Conservation (phyloP, 2,888 invertebrate species). For the Odontomyia ornata region DNA sequence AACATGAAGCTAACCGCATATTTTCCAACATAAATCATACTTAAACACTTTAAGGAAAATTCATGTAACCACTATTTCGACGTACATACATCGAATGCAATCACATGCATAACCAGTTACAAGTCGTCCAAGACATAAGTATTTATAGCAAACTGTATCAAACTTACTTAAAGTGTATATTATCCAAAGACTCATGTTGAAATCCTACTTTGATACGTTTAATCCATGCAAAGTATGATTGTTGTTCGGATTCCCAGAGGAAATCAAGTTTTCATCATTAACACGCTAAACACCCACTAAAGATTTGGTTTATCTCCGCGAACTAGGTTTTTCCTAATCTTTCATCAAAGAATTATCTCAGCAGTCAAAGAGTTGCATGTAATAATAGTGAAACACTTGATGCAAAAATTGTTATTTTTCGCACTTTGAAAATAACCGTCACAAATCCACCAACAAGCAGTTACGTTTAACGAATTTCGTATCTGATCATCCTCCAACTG, state of each 20-base stretch:
- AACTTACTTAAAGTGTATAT: slow-evolving; percentile 34
- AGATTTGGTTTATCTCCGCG: background rate
- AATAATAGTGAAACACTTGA: slow-evolving; percentile 1
- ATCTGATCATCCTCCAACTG: no score
- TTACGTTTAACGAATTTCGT: background rate
- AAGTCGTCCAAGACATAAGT: background rate
- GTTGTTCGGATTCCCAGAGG: background rate
- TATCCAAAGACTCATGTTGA: slow-evolving; percentile 37
- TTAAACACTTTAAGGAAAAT: background rate
- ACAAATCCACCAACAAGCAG: background rate
- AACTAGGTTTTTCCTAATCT: background rate
- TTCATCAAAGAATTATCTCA: background rate
- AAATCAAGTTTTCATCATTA: slow-evolving; percentile 25
- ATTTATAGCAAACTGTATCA: background rate
- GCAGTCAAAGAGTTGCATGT: background rate
- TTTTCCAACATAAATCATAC: background rate
- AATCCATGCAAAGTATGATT: slow-evolving; percentile 32
- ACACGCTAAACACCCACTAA: background rate
- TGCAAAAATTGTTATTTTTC: background rate
- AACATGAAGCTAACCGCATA: no score
- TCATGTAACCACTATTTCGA: background rate
- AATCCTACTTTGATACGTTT: slow-evolving; percentile 5
- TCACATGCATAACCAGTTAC: background rate
- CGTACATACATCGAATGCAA: background rate
- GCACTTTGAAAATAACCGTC: background rate